Percentiles rank a stretch among this genome's conserved stretches.
phyloP scores from a whole-genome alignment of 2,797 vertebrate genomes.

The Prunella strophiata region DNA sequence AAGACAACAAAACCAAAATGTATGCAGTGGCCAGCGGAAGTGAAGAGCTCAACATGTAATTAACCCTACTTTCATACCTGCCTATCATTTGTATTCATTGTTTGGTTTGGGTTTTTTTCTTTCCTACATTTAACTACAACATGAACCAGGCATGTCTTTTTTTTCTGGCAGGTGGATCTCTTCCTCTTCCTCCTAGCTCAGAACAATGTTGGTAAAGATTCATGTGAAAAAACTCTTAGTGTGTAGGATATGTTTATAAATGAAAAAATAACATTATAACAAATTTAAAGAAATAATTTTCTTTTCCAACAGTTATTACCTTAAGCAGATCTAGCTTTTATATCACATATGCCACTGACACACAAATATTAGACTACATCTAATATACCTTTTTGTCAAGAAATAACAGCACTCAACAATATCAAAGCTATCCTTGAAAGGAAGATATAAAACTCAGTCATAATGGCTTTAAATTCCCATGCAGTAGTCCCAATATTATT shows the following conservation, averaged over 20 bases:
- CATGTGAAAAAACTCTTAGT: background rate
- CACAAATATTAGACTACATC: background rate
- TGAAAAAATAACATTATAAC: background rate
- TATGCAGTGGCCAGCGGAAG: background rate
- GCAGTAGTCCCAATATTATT: background rate
- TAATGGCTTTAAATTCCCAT: background rate
- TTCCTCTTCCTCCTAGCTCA: background rate
- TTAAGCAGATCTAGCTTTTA: background rate
- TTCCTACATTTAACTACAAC: background rate
- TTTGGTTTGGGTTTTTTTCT: background rate
- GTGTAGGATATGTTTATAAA: background rate
- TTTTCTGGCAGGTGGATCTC: background rate
- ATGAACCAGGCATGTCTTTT: background rate
- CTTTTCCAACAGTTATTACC: background rate
- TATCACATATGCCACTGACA: background rate
- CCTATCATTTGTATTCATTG: background rate
- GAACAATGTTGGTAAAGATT: background rate
- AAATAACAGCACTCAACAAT: background rate
- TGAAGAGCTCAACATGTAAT: background rate
- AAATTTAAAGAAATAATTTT: background rate
- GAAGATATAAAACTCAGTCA: background rate
- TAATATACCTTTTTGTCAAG: background rate
- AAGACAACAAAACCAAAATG: background rate
- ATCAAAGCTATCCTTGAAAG: background rate
- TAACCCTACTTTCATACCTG: background rate